Evolutionary conservation across 2,888 invertebrate genomes (phyloP).

Genomic region (Ormia ochracea): DNA sequence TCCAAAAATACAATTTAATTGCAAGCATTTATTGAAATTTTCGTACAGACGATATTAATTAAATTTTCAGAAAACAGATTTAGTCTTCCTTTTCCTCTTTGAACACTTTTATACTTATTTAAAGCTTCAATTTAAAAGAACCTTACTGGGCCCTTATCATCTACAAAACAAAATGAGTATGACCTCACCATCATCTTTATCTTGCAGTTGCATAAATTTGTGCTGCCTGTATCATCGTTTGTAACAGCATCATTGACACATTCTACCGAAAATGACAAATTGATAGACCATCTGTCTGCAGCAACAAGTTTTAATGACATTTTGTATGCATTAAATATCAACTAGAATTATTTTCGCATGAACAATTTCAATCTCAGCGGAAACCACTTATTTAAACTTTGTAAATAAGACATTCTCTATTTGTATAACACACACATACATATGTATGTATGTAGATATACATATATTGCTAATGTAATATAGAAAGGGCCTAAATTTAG

Average conservation of each 20-base stretch:
- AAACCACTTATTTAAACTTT: not conserved
- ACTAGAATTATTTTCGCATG: constrained; percentile 34
- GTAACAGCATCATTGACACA: constrained; percentile 4
- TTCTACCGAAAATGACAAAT: constrained; percentile 17
- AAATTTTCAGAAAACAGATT: no score
- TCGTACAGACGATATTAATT: no score
- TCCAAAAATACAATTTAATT: no score
- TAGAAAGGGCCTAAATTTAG: no score
- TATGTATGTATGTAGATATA: no score
- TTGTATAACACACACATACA: no score
- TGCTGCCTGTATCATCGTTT: not conserved
- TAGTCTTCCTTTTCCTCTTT: no score
- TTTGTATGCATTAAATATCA: constrained; percentile 40
- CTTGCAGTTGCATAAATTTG: not conserved
- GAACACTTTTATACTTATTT: not conserved
- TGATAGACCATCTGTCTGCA: constrained; percentile 13
- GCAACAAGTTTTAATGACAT: constrained; percentile 5
- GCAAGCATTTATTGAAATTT: no score
- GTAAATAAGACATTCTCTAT: not conserved
- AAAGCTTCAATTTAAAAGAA: not conserved
- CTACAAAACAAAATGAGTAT: not conserved
- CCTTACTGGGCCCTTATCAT: not conserved
- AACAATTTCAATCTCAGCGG: not conserved
- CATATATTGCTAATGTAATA: no score
- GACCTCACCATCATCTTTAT: not conserved